phyloP scores from a whole-genome alignment of 2,113 vertebrate species.

The Labrus mixtus region DNA sequence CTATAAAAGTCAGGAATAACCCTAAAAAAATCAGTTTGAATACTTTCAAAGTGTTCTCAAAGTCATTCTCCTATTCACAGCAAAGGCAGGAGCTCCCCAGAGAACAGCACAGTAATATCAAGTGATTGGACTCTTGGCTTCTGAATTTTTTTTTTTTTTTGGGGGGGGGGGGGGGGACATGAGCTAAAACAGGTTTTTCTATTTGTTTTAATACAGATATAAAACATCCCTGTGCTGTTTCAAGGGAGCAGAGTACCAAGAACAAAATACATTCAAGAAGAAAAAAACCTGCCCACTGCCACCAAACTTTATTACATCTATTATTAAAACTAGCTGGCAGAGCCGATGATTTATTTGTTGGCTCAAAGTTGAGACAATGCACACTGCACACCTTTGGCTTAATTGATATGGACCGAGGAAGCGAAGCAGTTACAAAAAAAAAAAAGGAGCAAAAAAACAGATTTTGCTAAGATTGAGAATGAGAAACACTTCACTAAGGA shows the following conservation, averaged over 20 bases:
- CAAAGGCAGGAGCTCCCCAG: conserved; percentile 26
- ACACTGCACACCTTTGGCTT: not conserved
- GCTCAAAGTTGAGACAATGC: not conserved
- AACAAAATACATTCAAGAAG: not conserved
- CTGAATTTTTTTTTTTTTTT: conserved; percentile 4
- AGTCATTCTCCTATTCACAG: conserved; percentile 30
- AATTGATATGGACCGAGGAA: conserved; percentile 10
- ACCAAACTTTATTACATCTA: conserved; percentile 20
- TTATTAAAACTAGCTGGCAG: not conserved
- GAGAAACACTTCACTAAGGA: not conserved
- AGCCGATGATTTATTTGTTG: conserved; percentile 17
- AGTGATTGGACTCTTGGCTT: conserved; percentile 41
- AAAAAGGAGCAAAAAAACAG: not conserved
- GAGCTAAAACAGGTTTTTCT: not conserved
- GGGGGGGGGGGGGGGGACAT: not conserved
- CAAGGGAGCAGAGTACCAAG: conserved; percentile 4
- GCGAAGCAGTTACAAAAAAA: not conserved
- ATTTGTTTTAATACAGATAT: conserved; percentile 31
- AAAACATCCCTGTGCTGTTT: conserved; percentile 15
- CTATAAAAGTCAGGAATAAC: conserved; percentile 22
- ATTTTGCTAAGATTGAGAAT: not conserved
- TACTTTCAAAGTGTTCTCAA: conserved; percentile 24
- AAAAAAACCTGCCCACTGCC: not conserved
- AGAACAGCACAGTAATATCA: conserved; percentile 15
- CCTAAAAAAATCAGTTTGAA: conserved; percentile 15